Evolutionary conservation across 1,140 invertebrate species (phyloP).

Genomic region (Ptiloglossa arizonensis): DNA sequence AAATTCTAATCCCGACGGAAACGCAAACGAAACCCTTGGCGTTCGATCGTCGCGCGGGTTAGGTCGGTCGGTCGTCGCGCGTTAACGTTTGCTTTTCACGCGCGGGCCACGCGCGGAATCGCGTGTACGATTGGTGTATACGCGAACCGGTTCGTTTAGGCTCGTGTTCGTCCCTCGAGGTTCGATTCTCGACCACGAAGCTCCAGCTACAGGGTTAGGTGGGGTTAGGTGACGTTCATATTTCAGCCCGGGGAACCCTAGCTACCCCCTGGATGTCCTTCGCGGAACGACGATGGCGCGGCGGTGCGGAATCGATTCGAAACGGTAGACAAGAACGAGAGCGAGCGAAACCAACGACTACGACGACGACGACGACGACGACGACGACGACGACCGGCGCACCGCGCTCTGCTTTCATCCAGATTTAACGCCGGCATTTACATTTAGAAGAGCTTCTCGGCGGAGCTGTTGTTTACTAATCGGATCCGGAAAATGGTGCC

Average conservation of each 20-base stretch:
- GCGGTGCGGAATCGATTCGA: conserved; percentile 15
- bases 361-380: too few species aligned
- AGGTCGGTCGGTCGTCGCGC: conserved; percentile 6
- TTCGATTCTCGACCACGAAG: neutral
- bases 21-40: conserved; percentile 50
- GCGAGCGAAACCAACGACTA: too few species aligned
- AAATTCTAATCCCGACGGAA: conserved; percentile 57
- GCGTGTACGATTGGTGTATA: conserved; percentile 10
- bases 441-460: conserved; percentile 74
- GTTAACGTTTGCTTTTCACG: conserved; percentile 30
- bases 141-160: conserved; percentile 23
- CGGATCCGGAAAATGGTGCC: conserved; percentile 68
- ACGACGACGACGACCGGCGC: neutral
- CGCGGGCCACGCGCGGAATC: conserved; percentile 30
- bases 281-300: neutral
- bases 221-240: too few species aligned
- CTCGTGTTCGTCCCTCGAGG: neutral
- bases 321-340: neutral
- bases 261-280: too few species aligned
- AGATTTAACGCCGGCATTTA: conserved; percentile 76
- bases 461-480: conserved; percentile 71
- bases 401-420: conserved; percentile 43
- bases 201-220: too few species aligned
- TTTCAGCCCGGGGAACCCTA: neutral
- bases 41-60: conserved; percentile 42